Base-by-base conservation (phyloP, 2,888 invertebrate genomes). In the Cyclophora punctaria region DNA sequence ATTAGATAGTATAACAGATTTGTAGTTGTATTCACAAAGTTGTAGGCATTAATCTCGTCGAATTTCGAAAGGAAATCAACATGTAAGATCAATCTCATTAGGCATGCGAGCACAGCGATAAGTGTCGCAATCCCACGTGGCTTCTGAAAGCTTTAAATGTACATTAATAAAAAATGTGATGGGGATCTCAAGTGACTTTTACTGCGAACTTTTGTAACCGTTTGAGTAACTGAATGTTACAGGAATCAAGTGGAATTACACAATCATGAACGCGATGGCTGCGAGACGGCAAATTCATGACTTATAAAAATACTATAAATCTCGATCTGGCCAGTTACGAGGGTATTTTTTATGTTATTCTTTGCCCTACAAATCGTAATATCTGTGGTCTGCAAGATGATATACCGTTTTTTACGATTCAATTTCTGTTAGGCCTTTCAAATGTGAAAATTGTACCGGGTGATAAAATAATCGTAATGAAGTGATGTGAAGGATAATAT, bases 341-440 rank as follows among this genome's bases (percentile, higher is more conserved):
- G 47, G 52, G 51, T 51, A 45, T 55, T 54, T 59, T 37, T 60
- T 57, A 58, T 60, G 53, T 54, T 54, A 58, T 54, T 48, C 57
- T 55, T 51, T 54, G 51, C 58, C 55, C 55, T 53, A 58, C 50
- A 60, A 55, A 60, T 54, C 57, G 53, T 48, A 53, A 52, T 57
- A 54, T 56, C 58, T 56, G 46, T 46, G 45, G n/a, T 45, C 47
- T 37, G 37, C 41, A 48, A 45, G 20, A 41, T 3, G 34, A 20
- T 44, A 33, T 34, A 44, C 44, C 4, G 7, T 3, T 44, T 34
- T 44, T 44, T 44, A 44, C 44, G 44, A 44, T 44, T 44, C 44
- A 44, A 44, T 44, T 44, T 44, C 44, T 6, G 44, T 33, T 34
- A 34, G 20, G 6, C 20, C 20, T 34, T 44, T 44, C 34, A 20